phyloP scores from a whole-genome alignment of 2,797 vertebrate genomes.

The Sebastes dallii region DNA sequence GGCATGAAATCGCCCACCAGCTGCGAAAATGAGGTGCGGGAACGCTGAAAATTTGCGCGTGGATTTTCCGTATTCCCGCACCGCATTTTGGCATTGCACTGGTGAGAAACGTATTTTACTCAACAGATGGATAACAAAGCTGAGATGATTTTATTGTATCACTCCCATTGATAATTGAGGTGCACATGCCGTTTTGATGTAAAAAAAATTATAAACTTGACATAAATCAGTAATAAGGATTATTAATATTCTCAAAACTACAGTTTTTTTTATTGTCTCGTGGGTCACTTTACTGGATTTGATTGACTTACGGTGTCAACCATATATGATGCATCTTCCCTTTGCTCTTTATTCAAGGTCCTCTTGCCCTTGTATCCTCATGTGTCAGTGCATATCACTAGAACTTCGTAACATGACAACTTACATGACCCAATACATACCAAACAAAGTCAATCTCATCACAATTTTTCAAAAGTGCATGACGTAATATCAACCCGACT shows the following conservation, averaged over 20 bases:
- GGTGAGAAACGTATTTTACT: too few species aligned
- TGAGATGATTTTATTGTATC: not conserved
- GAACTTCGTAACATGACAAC: not conserved
- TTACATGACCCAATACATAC: not conserved
- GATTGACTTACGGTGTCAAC: not conserved
- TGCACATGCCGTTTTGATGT: not conserved
- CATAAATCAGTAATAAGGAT: not conserved
- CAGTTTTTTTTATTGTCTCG: not conserved
- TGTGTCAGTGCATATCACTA: not conserved
- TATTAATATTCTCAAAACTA: not conserved
- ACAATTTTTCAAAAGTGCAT: slow-evolving; percentile 53
- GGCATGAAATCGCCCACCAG: too few species aligned
- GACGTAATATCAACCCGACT: slow-evolving; percentile 41
- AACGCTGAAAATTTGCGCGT: too few species aligned
- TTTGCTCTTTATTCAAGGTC: slow-evolving; percentile 7
- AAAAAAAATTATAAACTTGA: not conserved
- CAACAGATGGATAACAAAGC: not conserved
- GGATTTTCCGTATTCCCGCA: too few species aligned
- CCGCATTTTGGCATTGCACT: too few species aligned
- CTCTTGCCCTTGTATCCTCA: not conserved
- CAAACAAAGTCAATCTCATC: slow-evolving; percentile 5
- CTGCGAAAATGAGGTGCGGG: accelerated
- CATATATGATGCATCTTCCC: not conserved
- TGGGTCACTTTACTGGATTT: not conserved
- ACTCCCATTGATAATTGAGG: not conserved